Conservation (phyloP, 2,797 vertebrate species). For the Cuniculus paca region DNA sequence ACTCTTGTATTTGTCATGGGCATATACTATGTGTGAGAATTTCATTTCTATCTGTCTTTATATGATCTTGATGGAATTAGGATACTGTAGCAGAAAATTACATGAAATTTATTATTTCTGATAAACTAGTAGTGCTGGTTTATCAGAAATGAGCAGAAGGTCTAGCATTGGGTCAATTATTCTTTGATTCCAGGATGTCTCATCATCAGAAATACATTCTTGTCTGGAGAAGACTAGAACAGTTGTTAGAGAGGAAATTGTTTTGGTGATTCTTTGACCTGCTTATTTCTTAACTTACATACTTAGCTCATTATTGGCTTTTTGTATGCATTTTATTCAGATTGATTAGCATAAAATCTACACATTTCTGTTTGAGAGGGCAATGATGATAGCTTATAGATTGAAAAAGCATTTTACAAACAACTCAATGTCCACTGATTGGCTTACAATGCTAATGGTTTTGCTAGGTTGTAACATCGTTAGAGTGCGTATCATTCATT, state of each 20-base stretch:
- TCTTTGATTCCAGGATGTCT: background rate
- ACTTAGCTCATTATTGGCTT: background rate
- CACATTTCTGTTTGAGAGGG: background rate
- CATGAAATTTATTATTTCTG: slow-evolving; percentile 10
- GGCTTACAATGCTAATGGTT: background rate
- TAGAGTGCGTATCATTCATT: background rate
- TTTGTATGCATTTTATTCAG: background rate
- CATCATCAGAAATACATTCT: background rate
- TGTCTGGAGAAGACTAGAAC: background rate
- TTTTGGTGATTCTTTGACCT: slow-evolving; percentile 33
- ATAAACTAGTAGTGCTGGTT: background rate
- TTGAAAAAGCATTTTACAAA: background rate
- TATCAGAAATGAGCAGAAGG: slow-evolving; percentile 19
- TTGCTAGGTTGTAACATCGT: slow-evolving; percentile 1
- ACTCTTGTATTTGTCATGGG: background rate
- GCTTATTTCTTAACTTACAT: background rate
- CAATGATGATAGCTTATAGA: background rate
- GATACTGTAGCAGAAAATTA: background rate
- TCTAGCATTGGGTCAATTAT: background rate
- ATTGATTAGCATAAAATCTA: background rate
- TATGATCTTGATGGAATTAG: background rate
- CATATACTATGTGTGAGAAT: background rate
- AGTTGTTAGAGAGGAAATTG: slow-evolving; percentile 20
- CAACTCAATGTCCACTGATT: background rate
- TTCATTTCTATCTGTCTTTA: background rate